These are phyloP conservation scores for Octopus bimaculoides DNA, from an alignment of 1,140 invertebrate genomes.

Conservation along the genomic window DNA sequence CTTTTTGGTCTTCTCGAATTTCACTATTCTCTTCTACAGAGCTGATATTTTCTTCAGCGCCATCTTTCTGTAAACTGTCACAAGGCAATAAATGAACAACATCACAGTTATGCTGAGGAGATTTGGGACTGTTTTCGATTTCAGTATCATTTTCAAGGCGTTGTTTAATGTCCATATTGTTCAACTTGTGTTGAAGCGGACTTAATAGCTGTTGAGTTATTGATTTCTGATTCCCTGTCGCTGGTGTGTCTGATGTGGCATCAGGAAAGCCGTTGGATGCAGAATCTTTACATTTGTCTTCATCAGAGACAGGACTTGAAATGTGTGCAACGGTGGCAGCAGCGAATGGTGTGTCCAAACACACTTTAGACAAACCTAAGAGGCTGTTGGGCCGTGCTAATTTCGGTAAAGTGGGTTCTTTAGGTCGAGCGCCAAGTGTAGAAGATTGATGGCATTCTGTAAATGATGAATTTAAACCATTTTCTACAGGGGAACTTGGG, in stretches of 20 bases:
- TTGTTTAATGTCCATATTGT: constrained; percentile 18
- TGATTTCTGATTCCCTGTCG: not conserved
- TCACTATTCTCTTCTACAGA: not conserved
- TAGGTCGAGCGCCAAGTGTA: constrained; percentile 35
- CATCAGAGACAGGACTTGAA: not conserved
- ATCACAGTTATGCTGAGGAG: constrained; percentile 5
- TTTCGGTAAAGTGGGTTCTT: constrained; percentile 31
- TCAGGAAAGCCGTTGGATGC: not conserved
- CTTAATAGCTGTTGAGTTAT: not conserved
- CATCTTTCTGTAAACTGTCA: not conserved
- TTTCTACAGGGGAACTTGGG: not conserved
- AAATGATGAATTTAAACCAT: constrained; percentile 15
- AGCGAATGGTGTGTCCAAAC: constrained; percentile 20
- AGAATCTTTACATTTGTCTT: not conserved
- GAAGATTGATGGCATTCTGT: constrained; percentile 30
- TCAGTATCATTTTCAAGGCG: constrained; percentile 10
- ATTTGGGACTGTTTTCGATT: not conserved
- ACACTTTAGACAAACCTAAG: constrained; percentile 39
- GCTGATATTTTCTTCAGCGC: not conserved
- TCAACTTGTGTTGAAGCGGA: constrained; percentile 14
- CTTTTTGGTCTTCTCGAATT: not conserved
- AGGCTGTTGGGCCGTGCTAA: constrained; percentile 39
- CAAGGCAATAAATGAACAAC: constrained; percentile 4
- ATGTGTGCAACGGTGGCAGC: not conserved
- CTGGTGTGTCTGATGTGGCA: not conserved